A percentile compares a stretch with the other conserved stretches of the same genome.
phyloP scores from a whole-genome alignment of 2,888 invertebrate species.

The Tridacna crocea region DNA sequence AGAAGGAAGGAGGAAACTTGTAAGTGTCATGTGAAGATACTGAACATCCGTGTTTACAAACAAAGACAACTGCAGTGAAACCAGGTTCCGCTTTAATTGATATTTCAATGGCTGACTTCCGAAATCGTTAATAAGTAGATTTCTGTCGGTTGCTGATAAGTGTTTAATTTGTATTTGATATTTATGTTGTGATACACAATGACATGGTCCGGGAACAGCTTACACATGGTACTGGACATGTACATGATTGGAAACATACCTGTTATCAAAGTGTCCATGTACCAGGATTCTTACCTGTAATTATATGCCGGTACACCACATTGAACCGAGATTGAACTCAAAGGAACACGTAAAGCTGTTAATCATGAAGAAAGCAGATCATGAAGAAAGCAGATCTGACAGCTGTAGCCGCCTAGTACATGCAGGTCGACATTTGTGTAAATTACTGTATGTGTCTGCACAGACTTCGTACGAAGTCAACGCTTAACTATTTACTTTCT shows the following conservation, averaged over 20 bases:
- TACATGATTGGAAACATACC: background rate
- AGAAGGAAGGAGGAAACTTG: too few relatives aligned
- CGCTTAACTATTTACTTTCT: too few relatives aligned
- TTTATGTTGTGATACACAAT: background rate
- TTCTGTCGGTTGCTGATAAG: background rate
- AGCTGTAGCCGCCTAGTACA: background rate
- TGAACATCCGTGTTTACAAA: background rate
- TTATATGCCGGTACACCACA: background rate
- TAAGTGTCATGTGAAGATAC: too few relatives aligned
- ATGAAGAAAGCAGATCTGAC: background rate
- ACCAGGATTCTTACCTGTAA: background rate
- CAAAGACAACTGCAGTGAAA: conserved; percentile 13
- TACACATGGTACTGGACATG: background rate
- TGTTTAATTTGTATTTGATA: background rate
- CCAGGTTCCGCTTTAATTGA: conserved; percentile 2
- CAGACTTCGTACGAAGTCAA: background rate
- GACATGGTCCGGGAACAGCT: background rate
- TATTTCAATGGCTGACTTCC: conserved; percentile 14
- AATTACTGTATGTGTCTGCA: background rate
- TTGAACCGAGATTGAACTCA: background rate
- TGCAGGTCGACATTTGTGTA: background rate
- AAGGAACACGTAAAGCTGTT: background rate
- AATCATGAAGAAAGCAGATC: background rate
- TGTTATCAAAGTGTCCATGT: background rate
- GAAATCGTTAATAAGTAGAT: background rate